These are phyloP conservation scores for Drosophila mayri DNA, from an alignment of 1,140 invertebrate genomes.

Conservation along the genomic window DNA sequence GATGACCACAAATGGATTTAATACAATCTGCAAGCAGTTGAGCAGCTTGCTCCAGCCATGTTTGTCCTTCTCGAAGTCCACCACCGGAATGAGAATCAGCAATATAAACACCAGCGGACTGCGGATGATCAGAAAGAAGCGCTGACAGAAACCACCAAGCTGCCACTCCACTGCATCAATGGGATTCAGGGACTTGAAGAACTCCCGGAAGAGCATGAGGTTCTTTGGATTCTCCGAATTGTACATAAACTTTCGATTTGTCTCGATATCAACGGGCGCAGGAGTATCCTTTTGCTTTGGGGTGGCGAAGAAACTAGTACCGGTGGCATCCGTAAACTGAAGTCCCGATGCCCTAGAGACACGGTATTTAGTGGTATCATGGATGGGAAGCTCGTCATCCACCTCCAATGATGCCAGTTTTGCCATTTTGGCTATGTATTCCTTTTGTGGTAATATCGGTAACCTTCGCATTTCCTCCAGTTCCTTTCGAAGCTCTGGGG, in stretches of 20 bases:
- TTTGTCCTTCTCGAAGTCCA: slow-evolving; percentile 48
- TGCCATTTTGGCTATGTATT: neutral
- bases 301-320: neutral
- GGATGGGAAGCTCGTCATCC: slow-evolving; percentile 29
- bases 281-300: slow-evolving; percentile 7
- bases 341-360: neutral
- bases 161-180: slow-evolving; percentile 30
- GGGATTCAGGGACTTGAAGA: slow-evolving; percentile 33
- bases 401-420: slow-evolving; percentile 2
- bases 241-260: slow-evolving; percentile 29
- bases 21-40: slow-evolving; percentile 58
- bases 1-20: slow-evolving; percentile 38
- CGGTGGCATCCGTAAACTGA: neutral
- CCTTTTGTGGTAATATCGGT: neutral
- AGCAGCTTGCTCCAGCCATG: slow-evolving; percentile 69
- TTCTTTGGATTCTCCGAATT: slow-evolving; percentile 40
- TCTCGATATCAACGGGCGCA: slow-evolving; percentile 6
- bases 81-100: slow-evolving; percentile 41
- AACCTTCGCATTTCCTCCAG: neutral
- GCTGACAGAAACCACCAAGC: slow-evolving; percentile 12
- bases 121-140: slow-evolving; percentile 7
- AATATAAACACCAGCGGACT: slow-evolving; percentile 28
- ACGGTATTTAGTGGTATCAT: slow-evolving; percentile 12
- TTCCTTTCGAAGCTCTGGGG: slow-evolving; percentile 40
- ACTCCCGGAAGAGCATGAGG: slow-evolving; percentile 34